These are phyloP conservation scores for Nesidiocoris tenuis DNA, from an alignment of 2,888 invertebrate species.

Conservation along the genomic window DNA sequence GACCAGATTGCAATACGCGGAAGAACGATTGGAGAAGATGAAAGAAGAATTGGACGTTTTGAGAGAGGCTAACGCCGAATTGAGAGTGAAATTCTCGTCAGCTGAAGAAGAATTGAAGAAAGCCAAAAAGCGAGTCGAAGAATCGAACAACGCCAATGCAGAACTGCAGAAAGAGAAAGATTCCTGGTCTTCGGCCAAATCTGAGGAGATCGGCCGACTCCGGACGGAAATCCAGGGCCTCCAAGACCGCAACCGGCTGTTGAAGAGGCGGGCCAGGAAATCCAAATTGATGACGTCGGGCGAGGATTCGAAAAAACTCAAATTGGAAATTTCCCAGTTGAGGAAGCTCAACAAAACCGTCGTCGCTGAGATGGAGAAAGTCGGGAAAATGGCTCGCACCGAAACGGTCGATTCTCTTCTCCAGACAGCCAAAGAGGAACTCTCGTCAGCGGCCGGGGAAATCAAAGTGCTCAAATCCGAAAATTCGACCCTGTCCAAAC, in stretches of 20 bases:
- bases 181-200: not conserved
- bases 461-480: constrained; percentile 31
- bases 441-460: constrained; percentile 13
- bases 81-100: not conserved
- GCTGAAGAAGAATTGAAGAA: not conserved
- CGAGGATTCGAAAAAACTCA: constrained; percentile 26
- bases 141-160: not conserved
- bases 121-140: not conserved
- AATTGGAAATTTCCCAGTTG: constrained; percentile 30
- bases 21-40: not conserved
- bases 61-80: not conserved
- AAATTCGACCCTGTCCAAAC: constrained; percentile 20
- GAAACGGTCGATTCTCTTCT: constrained; percentile 6
- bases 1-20: not conserved
- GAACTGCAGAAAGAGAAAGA: not conserved
- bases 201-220: not conserved
- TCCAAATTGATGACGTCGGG: constrained; percentile 5
- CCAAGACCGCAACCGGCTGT: constrained; percentile 15
- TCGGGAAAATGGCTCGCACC: constrained; percentile 1
- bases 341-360: constrained; percentile 17
- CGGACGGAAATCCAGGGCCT: constrained; percentile 17
- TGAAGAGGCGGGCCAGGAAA: constrained; percentile 19
- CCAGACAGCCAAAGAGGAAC: constrained; percentile 24
- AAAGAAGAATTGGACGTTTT: constrained; percentile 16
- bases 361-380: constrained; percentile 15